A percentile compares a stretch with the other conserved stretches of the same genome.
Evolutionary conservation across 2,888 invertebrate genomes (phyloP).

Genomic region (Suillia variegata): DNA sequence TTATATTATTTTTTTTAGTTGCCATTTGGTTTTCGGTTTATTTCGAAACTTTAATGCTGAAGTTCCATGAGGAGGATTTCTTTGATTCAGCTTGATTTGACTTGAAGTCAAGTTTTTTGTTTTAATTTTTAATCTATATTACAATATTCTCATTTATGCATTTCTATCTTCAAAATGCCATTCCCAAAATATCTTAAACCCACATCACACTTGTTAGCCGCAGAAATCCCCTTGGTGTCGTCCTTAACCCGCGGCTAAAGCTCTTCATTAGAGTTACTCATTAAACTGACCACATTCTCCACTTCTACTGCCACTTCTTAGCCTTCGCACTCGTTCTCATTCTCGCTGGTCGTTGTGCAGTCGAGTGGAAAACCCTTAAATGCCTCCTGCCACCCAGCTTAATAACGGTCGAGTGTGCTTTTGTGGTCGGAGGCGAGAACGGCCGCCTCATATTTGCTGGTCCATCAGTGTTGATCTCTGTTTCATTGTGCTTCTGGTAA

Average conservation of each 20-base stretch:
- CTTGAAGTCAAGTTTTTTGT: no score
- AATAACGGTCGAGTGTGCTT: no score
- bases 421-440: not conserved
- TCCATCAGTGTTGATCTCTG: constrained; percentile 7
- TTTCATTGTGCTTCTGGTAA: constrained; percentile 16
- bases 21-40: not conserved
- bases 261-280: constrained; percentile 30
- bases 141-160: not conserved
- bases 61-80: no score
- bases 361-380: not conserved
- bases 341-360: not conserved
- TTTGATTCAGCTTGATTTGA: no score
- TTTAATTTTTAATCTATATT: no score
- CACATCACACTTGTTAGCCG: not conserved
- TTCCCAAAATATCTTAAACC: not conserved
- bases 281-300: constrained; percentile 23
- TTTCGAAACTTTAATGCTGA: no score
- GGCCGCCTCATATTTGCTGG: constrained; percentile 21
- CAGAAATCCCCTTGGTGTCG: not conserved
- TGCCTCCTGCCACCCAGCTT: not conserved
- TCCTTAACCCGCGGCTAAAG: constrained; percentile 13
- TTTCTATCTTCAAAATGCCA: not conserved
- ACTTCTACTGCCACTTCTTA: no score
- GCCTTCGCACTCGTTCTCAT: no score
- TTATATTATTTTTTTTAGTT: not conserved